phyloP scores from a whole-genome alignment of 2,113 vertebrate genomes.

The Ctenomys sociabilis region DNA sequence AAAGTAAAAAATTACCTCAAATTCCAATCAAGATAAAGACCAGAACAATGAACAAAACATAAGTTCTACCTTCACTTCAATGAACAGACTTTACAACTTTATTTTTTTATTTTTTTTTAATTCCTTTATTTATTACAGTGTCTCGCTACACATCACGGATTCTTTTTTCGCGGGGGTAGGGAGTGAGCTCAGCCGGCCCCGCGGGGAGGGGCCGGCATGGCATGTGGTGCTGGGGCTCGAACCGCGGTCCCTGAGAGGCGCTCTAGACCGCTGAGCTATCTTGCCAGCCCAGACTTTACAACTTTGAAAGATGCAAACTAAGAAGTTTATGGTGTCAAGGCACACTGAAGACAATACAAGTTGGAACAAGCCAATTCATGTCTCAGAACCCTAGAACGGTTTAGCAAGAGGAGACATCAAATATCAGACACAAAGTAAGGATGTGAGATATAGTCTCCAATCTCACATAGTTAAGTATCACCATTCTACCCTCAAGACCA shows the following conservation, averaged over 20 bases:
- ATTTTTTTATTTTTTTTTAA: no score
- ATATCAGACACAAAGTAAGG: neutral
- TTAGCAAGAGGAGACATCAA: constrained; percentile 4
- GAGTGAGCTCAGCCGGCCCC: no score
- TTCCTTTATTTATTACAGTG: no score
- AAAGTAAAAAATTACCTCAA: neutral
- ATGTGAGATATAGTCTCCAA: neutral
- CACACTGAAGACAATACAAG: neutral
- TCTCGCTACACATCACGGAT: no score
- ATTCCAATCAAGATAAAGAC: constrained; percentile 14
- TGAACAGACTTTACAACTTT: neutral
- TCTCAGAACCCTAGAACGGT: neutral
- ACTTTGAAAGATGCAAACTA: constrained; percentile 25
- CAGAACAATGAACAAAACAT: neutral
- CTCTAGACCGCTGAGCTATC: no score
- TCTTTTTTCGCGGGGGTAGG: no score
- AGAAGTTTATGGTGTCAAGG: neutral
- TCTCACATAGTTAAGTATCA: constrained; percentile 3
- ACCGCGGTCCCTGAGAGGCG: no score
- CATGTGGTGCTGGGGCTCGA: no score
- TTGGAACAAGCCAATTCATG: neutral
- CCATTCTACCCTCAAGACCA: neutral
- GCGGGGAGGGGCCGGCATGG: no score
- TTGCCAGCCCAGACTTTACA: neutral
- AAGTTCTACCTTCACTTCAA: constrained; percentile 32